These are phyloP conservation scores for Pterocles burchelli DNA, from an alignment of 2,113 vertebrate genomes.

Conservation along the genomic window DNA sequence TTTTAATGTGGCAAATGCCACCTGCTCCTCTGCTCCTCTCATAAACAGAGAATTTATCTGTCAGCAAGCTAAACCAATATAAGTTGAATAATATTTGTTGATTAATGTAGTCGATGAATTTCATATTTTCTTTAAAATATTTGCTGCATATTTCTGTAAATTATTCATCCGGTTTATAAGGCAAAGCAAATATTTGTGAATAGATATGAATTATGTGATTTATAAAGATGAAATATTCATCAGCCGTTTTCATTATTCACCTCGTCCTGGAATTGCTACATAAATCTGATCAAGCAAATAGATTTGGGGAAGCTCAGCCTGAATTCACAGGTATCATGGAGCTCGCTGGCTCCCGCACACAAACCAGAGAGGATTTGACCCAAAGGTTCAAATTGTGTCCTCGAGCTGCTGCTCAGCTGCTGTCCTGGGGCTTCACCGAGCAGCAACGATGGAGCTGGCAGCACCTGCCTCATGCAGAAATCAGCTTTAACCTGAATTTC, in stretches of 20 bases:
- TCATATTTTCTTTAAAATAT: conserved; percentile 58
- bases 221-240: conserved; percentile 66
- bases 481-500: neutral
- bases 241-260: conserved; percentile 64
- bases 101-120: conserved; percentile 59
- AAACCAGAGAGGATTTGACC: neutral
- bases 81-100: conserved; percentile 64
- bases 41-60: conserved; percentile 40
- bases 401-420: fast-evolving
- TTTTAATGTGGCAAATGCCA: neutral
- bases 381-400: fast-evolving
- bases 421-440: neutral
- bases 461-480: fast-evolving
- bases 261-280: conserved; percentile 52
- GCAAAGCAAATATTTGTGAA: conserved; percentile 70
- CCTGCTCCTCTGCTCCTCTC: conserved; percentile 30
- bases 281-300: conserved; percentile 51
- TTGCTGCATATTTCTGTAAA: conserved; percentile 40
- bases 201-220: conserved; percentile 55
- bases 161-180: conserved; percentile 57
- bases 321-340: neutral
- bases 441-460: too few relatives aligned
- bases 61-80: conserved; percentile 22
- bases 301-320: conserved; percentile 9
- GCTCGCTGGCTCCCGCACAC: fast-evolving